Base-by-base conservation (phyloP, 2,888 invertebrate species). In the Lithophane leautieri region DNA sequence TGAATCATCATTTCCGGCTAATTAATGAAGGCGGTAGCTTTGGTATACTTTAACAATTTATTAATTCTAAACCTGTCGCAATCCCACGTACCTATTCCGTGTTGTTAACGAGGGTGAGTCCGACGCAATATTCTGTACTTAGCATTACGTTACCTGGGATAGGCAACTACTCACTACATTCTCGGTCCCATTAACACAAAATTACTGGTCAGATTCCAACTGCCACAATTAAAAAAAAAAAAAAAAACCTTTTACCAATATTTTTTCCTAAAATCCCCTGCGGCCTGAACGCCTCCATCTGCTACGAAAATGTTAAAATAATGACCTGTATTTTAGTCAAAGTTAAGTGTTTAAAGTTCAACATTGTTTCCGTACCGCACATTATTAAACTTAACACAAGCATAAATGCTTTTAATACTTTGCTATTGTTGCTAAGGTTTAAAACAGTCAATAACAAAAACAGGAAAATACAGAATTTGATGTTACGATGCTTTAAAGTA, bases 51-150 rank as follows among this genome's bases (percentile, higher is more conserved):
- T 19, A 63, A 75, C 69, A 47, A 74, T 71, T 44, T 78, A 63
- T 76, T 73, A 1, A 63, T 73, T 69, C 42, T 56, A 44, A 71
- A 67, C 47, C 56, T 69, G 67, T 75, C 62, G 63, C 67, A 25
- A 63, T 50, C 44, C 40, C 40, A 74, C 34, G 19, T 22, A 12
- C 28, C 34, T 60, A 34, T 67, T 22, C 28, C 4, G 70, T 61
- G n/a, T 56, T 73, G 7, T 71, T 81, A 81, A 79, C 66, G 76
- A 83, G 76, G 81, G 81, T 75, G 52, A 40, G 42, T n/a, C 25
- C 25, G 34, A 63, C 54, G 66, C 50, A 73, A 61, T 58, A 74
- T 65, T 70, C 62, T 62, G 61, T 63, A 70, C 66, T 70, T 47
- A 69, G 47, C 61, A 60, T 77, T 67, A 22, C 47, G 28, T 61